phyloP scores from a whole-genome alignment of 1,140 invertebrate species.

The Lutraria rhynchaena region DNA sequence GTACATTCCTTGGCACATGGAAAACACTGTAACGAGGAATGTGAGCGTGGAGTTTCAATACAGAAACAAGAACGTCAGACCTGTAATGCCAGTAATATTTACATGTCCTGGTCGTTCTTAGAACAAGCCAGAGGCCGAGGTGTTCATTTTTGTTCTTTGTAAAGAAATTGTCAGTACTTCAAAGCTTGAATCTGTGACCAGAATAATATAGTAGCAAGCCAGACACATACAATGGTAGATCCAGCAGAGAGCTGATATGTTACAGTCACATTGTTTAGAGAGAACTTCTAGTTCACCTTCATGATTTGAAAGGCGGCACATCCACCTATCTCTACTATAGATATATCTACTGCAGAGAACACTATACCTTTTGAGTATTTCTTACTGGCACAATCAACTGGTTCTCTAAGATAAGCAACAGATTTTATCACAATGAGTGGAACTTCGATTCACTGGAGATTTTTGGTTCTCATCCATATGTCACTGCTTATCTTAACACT shows the following conservation, averaged over 20 bases:
- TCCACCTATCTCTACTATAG: too few species aligned
- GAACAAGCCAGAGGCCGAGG: not conserved
- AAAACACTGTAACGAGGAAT: conserved; percentile 29
- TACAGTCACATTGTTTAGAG: too few species aligned
- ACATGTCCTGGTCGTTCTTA: not conserved
- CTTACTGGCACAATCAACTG: not conserved
- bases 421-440: not conserved
- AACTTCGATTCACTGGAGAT: not conserved
- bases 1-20: conserved; percentile 33
- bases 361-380: not conserved
- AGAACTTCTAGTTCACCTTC: too few species aligned
- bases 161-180: not conserved
- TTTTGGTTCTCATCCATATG: not conserved
- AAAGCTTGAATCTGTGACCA: too few species aligned
- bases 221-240: too few species aligned
- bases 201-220: not conserved
- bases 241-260: too few species aligned
- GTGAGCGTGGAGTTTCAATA: conserved; percentile 39
- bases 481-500: not conserved
- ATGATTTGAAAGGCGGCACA: too few species aligned
- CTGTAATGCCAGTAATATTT: not conserved
- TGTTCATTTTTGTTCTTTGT: not conserved
- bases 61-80: not conserved
- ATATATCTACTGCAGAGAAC: too few species aligned
- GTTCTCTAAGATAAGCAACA: not conserved